These are phyloP conservation scores for Dryobotodes eremita DNA, from an alignment of 2,888 invertebrate species.

Conservation along the genomic window DNA sequence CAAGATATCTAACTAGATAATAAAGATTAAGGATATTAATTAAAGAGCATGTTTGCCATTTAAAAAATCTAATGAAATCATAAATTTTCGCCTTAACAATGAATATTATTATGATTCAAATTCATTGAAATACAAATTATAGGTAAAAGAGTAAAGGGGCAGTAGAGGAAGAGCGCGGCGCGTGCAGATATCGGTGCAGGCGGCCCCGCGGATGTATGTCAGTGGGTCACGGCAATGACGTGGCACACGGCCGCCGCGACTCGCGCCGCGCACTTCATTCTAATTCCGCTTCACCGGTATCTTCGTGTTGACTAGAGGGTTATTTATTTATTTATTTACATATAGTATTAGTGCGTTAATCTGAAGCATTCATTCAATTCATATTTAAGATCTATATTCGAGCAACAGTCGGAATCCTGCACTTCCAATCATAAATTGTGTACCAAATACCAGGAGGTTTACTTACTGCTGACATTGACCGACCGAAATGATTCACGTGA, in stretches of 20 bases:
- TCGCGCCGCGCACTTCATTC: constrained; percentile 88
- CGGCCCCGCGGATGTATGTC: constrained; percentile 92
- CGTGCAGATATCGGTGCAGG: constrained; percentile 90
- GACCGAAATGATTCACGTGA: constrained; percentile 81
- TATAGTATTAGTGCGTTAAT: constrained; percentile 61
- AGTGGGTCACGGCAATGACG: constrained; percentile 93
- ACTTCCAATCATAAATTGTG: constrained; percentile 51
- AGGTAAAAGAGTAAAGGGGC: constrained; percentile 78
- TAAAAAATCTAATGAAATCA: constrained; percentile 24
- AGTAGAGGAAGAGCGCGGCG: constrained; percentile 85
- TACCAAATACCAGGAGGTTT: constrained; percentile 70
- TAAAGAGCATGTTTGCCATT: constrained; percentile 24
- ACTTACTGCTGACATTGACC: constrained; percentile 84
- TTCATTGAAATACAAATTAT: constrained; percentile 66
- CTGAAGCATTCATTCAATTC: constrained; percentile 45
- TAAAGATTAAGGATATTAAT: constrained; percentile 24
- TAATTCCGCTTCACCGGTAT: constrained; percentile 90
- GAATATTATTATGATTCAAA: constrained; percentile 53
- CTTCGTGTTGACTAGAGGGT: constrained; percentile 75
- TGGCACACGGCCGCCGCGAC: constrained; percentile 90
- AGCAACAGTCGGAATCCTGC: constrained; percentile 4
- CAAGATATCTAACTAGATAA: not conserved
- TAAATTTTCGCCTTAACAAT: constrained; percentile 37
- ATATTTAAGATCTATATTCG: constrained; percentile 44
- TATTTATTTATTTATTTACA: constrained; percentile 69